Conservation (phyloP, 2,888 invertebrate genomes). For the Hemistola chrysoprasaria region DNA sequence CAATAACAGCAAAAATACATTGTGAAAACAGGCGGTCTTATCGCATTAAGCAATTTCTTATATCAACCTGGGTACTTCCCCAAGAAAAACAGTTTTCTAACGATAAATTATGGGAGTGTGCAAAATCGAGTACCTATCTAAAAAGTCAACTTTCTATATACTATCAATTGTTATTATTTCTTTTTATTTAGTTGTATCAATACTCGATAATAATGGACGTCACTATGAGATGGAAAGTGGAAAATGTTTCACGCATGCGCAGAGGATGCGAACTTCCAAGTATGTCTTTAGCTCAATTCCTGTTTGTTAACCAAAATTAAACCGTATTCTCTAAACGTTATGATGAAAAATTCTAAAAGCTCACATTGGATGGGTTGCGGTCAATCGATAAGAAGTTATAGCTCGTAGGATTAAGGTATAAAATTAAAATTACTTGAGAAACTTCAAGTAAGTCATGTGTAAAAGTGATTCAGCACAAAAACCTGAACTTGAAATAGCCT, state of each 20-base stretch:
- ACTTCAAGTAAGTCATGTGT: constrained; percentile 7
- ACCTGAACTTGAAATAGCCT: constrained; percentile 10
- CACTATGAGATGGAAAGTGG: constrained; percentile 28
- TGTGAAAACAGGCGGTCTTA: too few relatives aligned
- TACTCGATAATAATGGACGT: too few relatives aligned
- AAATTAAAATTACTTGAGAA: not conserved
- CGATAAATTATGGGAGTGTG: too few relatives aligned
- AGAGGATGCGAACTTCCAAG: constrained; percentile 14
- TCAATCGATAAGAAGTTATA: constrained; percentile 15
- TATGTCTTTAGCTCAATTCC: too few relatives aligned
- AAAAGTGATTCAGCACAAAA: not conserved
- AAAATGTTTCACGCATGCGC: constrained; percentile 25
- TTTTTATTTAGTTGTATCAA: constrained; percentile 1
- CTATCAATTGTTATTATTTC: too few relatives aligned
- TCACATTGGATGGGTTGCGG: not conserved
- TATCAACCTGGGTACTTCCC: too few relatives aligned
- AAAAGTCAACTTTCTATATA: too few relatives aligned
- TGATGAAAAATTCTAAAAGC: not conserved
- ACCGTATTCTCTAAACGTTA: not conserved
- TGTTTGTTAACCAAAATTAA: constrained; percentile 1
- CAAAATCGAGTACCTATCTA: too few relatives aligned
- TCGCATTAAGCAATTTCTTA: too few relatives aligned
- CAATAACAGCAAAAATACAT: too few relatives aligned
- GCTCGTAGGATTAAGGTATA: constrained; percentile 11
- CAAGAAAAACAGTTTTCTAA: too few relatives aligned